Percentiles rank a stretch among this genome's conserved stretches.
Evolutionary conservation across 2,113 vertebrate species (phyloP).

Genomic region (Leucosticte australis): DNA sequence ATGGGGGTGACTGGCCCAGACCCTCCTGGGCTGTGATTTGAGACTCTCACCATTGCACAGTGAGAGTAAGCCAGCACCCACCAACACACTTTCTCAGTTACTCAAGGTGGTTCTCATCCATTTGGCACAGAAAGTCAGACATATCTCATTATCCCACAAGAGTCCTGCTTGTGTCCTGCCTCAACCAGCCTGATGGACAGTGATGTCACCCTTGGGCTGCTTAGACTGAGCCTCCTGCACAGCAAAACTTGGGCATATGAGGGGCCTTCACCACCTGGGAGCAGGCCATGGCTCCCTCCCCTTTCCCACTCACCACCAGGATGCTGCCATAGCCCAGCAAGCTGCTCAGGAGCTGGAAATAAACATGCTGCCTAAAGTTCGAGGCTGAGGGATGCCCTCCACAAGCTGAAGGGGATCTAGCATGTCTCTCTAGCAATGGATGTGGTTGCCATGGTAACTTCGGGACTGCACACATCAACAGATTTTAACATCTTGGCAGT

Average conservation of each 20-base stretch:
- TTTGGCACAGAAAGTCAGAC: neutral
- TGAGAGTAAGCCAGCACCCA: neutral
- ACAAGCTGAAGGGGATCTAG: constrained; percentile 44
- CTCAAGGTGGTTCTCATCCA: neutral
- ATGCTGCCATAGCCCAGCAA: neutral
- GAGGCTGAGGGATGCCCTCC: constrained; percentile 37
- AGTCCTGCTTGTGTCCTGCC: neutral
- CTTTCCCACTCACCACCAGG: neutral
- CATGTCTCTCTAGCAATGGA: constrained; percentile 60
- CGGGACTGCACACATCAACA: constrained; percentile 71
- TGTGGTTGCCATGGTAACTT: constrained; percentile 72
- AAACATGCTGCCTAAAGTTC: constrained; percentile 45
- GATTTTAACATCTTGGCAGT: constrained; percentile 77
- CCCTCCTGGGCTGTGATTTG: neutral
- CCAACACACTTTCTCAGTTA: neutral
- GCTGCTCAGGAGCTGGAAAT: constrained; percentile 13
- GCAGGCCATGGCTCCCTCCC: neutral
- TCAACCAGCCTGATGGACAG: neutral
- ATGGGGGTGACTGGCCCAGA: fast-evolving
- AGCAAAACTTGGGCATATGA: neutral
- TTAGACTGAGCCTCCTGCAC: neutral
- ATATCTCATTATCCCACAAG: neutral
- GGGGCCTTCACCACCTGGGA: constrained; percentile 8
- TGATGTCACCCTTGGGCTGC: constrained; percentile 8
- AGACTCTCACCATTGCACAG: neutral